Evolutionary conservation across 2,113 vertebrate genomes (phyloP).

Genomic region (Nymphicus hollandicus): DNA sequence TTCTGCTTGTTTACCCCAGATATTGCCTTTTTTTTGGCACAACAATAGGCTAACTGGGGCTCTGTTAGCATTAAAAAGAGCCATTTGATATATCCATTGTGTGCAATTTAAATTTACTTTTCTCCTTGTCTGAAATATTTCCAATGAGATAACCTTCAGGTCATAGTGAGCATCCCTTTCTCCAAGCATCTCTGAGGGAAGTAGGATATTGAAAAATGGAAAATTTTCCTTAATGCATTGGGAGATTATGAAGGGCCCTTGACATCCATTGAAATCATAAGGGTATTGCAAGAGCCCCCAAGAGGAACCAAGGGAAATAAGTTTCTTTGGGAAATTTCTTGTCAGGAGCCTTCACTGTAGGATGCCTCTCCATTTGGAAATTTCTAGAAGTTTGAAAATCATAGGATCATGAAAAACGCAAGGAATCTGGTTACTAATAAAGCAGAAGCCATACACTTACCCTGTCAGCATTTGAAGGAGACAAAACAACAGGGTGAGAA

Average conservation of each 20-base stretch:
- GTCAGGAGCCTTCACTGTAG: fast-evolving
- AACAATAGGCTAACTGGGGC: neutral
- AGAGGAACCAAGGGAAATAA: neutral
- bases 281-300: neutral
- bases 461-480: neutral
- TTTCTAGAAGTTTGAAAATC: neutral
- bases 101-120: neutral
- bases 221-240: neutral
- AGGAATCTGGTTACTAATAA: neutral
- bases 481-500: neutral
- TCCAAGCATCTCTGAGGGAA: neutral
- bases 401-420: neutral
- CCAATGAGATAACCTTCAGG: neutral
- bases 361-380: neutral
- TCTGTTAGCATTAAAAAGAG: neutral
- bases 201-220: neutral
- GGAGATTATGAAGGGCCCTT: neutral
- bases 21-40: neutral
- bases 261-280: neutral
- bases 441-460: neutral
- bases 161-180: neutral
- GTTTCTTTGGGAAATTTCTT: neutral
- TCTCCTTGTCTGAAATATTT: neutral
- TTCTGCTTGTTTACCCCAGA: neutral
- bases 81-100: neutral